A percentile compares a stretch with the other conserved stretches of the same genome.
Conservation (phyloP, 2,113 vertebrate species). For the Takifugu flavidus region DNA sequence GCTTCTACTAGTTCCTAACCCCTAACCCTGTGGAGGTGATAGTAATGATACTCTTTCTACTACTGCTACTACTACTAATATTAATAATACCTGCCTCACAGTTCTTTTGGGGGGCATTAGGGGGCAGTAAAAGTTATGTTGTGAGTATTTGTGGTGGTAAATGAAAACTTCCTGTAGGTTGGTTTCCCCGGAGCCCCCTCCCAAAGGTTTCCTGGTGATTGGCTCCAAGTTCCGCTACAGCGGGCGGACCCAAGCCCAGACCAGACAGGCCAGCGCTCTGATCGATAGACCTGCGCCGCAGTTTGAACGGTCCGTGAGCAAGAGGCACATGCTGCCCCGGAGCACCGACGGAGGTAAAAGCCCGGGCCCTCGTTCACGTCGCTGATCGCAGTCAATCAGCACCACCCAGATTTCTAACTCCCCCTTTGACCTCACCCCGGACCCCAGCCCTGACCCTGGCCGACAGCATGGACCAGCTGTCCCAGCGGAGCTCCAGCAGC, state of each 20-base stretch:
- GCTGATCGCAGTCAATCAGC: too few species aligned
- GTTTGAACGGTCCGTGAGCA: slow-evolving; percentile 95
- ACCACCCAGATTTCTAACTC: too few species aligned
- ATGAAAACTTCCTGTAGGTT: slow-evolving; percentile 74
- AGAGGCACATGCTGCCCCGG: slow-evolving; percentile 92
- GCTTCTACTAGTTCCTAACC: too few species aligned
- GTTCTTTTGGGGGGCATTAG: too few species aligned
- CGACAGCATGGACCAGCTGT: slow-evolving; percentile 83
- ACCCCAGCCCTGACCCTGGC: slow-evolving; percentile 84
- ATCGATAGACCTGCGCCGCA: slow-evolving; percentile 95
- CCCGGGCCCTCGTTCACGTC: too few species aligned
- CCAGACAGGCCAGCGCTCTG: slow-evolving; percentile 92
- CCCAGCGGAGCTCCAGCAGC: slow-evolving; percentile 75
- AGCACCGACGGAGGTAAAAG: slow-evolving; percentile 93
- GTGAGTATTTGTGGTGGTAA: neutral
- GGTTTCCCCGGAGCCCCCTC: slow-evolving; percentile 95
- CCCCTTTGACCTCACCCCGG: slow-evolving; percentile 36
- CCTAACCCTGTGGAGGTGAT: too few species aligned
- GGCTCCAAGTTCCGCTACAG: slow-evolving; percentile 99
- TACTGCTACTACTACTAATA: too few species aligned
- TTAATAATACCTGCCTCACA: too few species aligned
- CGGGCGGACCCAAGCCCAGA: slow-evolving; percentile 96
- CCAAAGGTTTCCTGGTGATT: slow-evolving; percentile 97
- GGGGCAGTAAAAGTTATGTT: too few species aligned
- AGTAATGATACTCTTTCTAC: too few species aligned